A percentile compares a stretch with the other conserved stretches of the same genome.
Evolutionary conservation across 2,113 vertebrate genomes (phyloP).

Genomic region (Bos indicus): DNA sequence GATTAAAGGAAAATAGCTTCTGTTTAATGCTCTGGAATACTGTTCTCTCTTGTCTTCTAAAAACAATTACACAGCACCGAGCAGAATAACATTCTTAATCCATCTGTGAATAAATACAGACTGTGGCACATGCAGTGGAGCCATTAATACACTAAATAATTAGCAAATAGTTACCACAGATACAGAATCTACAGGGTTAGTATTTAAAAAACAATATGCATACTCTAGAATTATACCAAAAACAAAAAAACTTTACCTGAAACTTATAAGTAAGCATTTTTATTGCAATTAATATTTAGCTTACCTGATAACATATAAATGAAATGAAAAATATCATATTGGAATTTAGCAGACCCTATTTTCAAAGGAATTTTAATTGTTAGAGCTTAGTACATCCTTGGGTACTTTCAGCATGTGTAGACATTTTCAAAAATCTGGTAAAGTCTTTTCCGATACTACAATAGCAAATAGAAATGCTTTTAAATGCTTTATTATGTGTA

Average conservation of each 20-base stretch:
- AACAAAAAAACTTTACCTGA: not conserved
- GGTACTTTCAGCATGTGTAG: not conserved
- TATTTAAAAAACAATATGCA: not conserved
- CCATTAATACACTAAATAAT: not conserved
- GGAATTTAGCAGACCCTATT: not conserved
- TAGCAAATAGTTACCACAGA: not conserved
- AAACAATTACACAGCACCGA: not conserved
- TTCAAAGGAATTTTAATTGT: not conserved
- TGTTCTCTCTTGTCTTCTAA: not conserved
- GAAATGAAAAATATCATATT: not conserved
- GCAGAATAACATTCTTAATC: not conserved
- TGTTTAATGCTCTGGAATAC: constrained; percentile 18
- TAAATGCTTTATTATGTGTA: not conserved
- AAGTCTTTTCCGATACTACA: not conserved
- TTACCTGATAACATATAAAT: not conserved
- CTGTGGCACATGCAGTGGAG: not conserved
- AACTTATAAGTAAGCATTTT: not conserved
- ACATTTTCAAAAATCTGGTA: not conserved
- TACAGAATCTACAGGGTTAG: not conserved
- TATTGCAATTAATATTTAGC: not conserved
- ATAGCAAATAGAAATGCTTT: not conserved
- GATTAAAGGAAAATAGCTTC: constrained; percentile 46
- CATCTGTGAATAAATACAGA: not conserved
- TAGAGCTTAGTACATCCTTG: not conserved
- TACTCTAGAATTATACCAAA: not conserved